These are phyloP conservation scores for Danio choprae DNA, from an alignment of 2,797 vertebrate genomes.

Conservation along the genomic window DNA sequence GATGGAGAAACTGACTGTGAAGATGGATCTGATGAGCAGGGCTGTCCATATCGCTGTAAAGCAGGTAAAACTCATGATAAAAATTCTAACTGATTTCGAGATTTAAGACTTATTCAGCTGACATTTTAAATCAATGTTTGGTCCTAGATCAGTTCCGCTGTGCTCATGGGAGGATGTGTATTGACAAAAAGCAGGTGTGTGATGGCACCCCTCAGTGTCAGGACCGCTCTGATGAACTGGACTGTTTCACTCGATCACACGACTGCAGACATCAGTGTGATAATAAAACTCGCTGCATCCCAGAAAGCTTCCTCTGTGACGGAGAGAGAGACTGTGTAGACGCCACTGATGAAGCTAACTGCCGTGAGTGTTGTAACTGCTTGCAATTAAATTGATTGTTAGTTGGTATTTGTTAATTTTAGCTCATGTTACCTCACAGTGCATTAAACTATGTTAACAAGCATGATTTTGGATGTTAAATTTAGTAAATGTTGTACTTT, in stretches of 20 bases:
- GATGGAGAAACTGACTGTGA: constrained; percentile 82
- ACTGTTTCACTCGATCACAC: constrained; percentile 72
- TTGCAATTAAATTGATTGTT: not conserved
- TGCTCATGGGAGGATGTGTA: constrained; percentile 63
- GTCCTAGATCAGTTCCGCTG: constrained; percentile 76
- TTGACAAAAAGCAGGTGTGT: constrained; percentile 67
- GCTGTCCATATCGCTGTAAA: constrained; percentile 75
- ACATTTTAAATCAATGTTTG: not conserved
- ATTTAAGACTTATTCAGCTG: not conserved
- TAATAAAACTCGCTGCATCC: constrained; percentile 71
- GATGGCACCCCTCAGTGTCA: constrained; percentile 78
- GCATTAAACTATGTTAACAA: too few relatives aligned
- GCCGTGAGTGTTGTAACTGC: constrained; percentile 69
- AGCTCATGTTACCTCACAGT: too few relatives aligned
- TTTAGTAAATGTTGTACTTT: too few relatives aligned
- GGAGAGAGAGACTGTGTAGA: constrained; percentile 78
- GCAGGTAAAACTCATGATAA: constrained; percentile 70
- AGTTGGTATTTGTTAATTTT: too few relatives aligned
- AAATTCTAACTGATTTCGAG: not conserved
- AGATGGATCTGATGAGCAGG: constrained; percentile 87
- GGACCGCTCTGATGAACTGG: constrained; percentile 77
- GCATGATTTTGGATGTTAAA: too few relatives aligned
- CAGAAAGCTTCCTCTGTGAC: constrained; percentile 76
- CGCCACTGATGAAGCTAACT: constrained; percentile 72
- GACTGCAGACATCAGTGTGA: constrained; percentile 78